Percentiles rank a stretch among this genome's conserved stretches.
phyloP scores from a whole-genome alignment of 2,113 vertebrate genomes.

The Notothenia coriiceps region DNA sequence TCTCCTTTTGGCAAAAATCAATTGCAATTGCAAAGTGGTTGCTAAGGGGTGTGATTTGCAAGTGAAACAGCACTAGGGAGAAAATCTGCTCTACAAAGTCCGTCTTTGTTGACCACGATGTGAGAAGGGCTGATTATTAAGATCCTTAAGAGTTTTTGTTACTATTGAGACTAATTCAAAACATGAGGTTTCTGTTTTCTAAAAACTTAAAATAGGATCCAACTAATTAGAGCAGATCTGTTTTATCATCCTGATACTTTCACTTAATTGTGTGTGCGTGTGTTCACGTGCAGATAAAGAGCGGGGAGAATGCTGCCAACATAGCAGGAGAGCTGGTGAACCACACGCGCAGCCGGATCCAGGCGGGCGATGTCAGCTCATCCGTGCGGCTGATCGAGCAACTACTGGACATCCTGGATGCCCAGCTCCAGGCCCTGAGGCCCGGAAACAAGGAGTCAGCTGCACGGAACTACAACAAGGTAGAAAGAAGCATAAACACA shows the following conservation, averaged over 20 bases:
- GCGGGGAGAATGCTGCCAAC: constrained; percentile 95
- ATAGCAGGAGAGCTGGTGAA: constrained; percentile 93
- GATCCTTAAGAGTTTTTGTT: not conserved
- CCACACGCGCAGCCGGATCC: constrained; percentile 92
- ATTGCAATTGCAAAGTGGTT: constrained; percentile 56
- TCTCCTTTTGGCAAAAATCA: constrained; percentile 68
- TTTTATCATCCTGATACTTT: not conserved
- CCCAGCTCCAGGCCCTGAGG: constrained; percentile 92
- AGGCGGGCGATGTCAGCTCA: constrained; percentile 94
- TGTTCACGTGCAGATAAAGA: constrained; percentile 89
- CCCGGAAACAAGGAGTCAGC: constrained; percentile 93
- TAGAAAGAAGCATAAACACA: constrained; percentile 59
- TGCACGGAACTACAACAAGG: constrained; percentile 95
- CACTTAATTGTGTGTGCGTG: constrained; percentile 36
- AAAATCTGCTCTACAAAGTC: constrained; percentile 49
- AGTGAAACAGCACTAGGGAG: constrained; percentile 42
- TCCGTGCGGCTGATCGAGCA: constrained; percentile 94
- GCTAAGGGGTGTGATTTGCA: constrained; percentile 64
- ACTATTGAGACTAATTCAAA: not conserved
- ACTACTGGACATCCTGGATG: constrained; percentile 94
- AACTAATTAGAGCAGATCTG: not conserved
- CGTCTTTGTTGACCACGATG: constrained; percentile 53
- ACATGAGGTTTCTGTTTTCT: not conserved
- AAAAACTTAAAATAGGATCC: not conserved
- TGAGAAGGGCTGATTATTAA: constrained; percentile 19